Base-by-base conservation (phyloP, 2,888 invertebrate species). In the Tiliacea citrago region DNA sequence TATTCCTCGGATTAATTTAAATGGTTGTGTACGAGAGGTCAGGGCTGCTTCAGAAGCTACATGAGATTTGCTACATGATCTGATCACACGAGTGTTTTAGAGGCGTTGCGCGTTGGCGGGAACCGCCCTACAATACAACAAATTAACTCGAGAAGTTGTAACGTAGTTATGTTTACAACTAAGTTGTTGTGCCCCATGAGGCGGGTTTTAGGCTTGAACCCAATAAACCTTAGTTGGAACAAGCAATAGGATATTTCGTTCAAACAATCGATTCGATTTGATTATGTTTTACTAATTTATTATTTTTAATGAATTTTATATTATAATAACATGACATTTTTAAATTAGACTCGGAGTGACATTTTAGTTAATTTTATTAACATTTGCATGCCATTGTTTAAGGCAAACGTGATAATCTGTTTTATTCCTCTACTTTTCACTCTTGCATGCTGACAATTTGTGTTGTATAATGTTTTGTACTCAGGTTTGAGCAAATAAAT, bases 1-100 rank as follows among this genome's bases (percentile, higher is more conserved):
- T 84, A 68, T 68, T 61, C 75, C 75, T 61, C 9, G 74, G 68
- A 86, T 78, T 86, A 62, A 87, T 82, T 79, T 74, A 82, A 79
- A 82, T 73, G 68, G 62, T 68, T 75, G 60, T 71, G 29, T 69
- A 68, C 57, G 45, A 65, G 80, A 68, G 81, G 65, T 79, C 79
- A 73, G 66, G 51, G 63, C 63, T 75, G 60, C 73, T 72, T 77
- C 72, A 84, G 73, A 55, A 80, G 75, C 70, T 65, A 53, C 47
- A 61, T 35, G 42, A 60, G 63, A 47, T 66, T 49, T 65, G 68
- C 57, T 65, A 60, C 66, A 69, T 74, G 58, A 55, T 47, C 63
- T 74, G 55, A 55, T 47, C 67, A 69, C 58, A 66, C 51, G 35
- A 83, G 73, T 73, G 83, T 82, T 72, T 68, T 67, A 73, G 68